Conservation (phyloP, 2,797 vertebrate species). For the Petrocephalus sullivani region DNA sequence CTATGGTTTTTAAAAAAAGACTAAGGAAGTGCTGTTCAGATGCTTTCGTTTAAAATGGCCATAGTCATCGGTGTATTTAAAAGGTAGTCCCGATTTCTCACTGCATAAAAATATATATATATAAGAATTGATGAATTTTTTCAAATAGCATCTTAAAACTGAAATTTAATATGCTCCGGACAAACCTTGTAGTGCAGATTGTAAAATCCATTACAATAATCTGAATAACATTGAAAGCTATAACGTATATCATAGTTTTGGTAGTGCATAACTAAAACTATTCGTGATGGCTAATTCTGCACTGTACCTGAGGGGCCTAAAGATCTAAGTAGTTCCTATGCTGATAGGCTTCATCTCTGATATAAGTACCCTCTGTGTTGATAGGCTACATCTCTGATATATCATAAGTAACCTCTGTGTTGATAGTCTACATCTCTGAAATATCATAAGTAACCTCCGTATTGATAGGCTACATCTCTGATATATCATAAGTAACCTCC, state of each 20-base stretch:
- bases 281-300: background rate
- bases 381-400: background rate
- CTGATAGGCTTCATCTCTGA: background rate
- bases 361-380: background rate
- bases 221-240: background rate
- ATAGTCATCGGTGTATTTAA: too few species aligned
- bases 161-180: background rate
- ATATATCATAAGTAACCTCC: background rate
- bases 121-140: background rate
- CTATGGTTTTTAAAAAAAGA: too few species aligned
- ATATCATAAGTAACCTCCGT: too few species aligned
- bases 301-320: background rate
- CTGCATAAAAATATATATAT: background rate
- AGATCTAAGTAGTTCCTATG: background rate
- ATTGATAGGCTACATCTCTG: background rate
- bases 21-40: too few species aligned
- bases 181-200: background rate
- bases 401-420: too few species aligned
- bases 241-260: background rate
- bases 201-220: background rate
- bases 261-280: background rate
- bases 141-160: background rate
- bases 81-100: background rate
- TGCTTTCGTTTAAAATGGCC: too few species aligned
- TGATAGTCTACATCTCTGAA: background rate